These are phyloP conservation scores for Serrognathus titanus DNA, from an alignment of 2,888 invertebrate genomes.

Conservation along the genomic window DNA sequence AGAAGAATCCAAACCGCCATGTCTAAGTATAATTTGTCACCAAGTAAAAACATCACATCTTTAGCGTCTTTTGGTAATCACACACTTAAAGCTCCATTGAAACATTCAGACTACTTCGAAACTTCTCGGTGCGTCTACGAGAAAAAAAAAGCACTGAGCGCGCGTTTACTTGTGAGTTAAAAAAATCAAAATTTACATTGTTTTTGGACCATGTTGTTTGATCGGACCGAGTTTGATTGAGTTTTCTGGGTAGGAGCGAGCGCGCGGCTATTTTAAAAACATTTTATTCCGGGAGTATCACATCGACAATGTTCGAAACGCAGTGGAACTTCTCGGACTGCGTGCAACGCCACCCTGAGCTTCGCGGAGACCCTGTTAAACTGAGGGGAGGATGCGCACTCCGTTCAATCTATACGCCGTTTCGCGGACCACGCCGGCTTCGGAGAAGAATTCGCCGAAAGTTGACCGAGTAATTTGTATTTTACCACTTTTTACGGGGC, in stretches of 20 bases:
- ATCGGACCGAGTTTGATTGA: too few relatives aligned
- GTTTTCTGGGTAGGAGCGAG: neutral
- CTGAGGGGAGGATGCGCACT: slow-evolving; percentile 28
- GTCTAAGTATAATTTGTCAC: slow-evolving; percentile 6
- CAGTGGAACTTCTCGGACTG: slow-evolving; percentile 28
- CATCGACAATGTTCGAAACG: slow-evolving; percentile 26
- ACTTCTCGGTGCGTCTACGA: too few relatives aligned
- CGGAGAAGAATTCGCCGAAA: slow-evolving; percentile 23
- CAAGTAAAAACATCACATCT: slow-evolving; percentile 24
- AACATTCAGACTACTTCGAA: neutral
- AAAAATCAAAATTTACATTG: neutral
- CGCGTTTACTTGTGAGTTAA: neutral
- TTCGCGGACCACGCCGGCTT: slow-evolving; percentile 23
- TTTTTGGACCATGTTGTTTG: neutral
- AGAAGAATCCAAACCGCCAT: slow-evolving; percentile 29
- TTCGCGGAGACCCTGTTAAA: slow-evolving; percentile 31
- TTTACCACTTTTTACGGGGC: too few relatives aligned
- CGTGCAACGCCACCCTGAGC: slow-evolving; percentile 32
- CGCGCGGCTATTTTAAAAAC: slow-evolving; percentile 26
- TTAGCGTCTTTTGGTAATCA: neutral
- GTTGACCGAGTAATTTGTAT: slow-evolving; percentile 16
- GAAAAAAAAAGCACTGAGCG: neutral
- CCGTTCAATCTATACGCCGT: slow-evolving; percentile 31
- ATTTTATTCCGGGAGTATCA: slow-evolving; percentile 22
- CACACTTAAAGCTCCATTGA: too few relatives aligned